Base-by-base conservation (phyloP, 2,888 invertebrate genomes). In the Cephalotes varians region DNA sequence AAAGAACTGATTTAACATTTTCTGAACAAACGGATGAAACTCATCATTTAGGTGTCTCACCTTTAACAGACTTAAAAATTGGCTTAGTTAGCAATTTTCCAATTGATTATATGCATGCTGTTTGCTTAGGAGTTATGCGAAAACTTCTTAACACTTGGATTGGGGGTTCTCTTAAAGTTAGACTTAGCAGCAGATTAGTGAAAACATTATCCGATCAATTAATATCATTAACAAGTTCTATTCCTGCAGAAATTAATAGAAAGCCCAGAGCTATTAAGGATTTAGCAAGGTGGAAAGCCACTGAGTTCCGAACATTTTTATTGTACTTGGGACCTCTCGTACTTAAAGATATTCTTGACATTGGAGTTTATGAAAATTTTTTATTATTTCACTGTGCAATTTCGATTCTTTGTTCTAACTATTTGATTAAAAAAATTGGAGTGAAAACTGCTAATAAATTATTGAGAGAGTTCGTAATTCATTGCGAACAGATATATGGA, bases 401-500 rank as follows among this genome's bases (percentile, higher is more conserved):
- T 21, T 40, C 40, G 25, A 64, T 64, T 40, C 21, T 64, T 58
- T 58, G 25, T 31, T 58, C 58, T 4, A 58, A 64, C n/a, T 40
- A 64, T 37, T 21, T 64, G 21, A 58, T 58, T 15, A 21, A 40
- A 64, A 64, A 40, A 40, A 64, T 64, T 64, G 37, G 37, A 6
- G 2, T 64, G 2, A 58, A 58, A 31, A 31, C 31, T 64, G 21
- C 40, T n/a, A n/a, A 64, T 15, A 37, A 64, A 40, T 37, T 64
- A 15, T 64, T 64, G 15, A 64, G 21, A 21, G n/a, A 10, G 10
- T 64, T 64, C 5, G 40, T 64, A 40, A 40, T n/a, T 40, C 62
- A 64, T 64, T 40, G 64, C 10, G 77, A 82, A 34, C 31, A 47
- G 4, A 9, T 12, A 90, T 49, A 51, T 44, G 31, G 54, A 58